phyloP scores from a whole-genome alignment of 2,888 invertebrate species.

The Ophion slaviceki region DNA sequence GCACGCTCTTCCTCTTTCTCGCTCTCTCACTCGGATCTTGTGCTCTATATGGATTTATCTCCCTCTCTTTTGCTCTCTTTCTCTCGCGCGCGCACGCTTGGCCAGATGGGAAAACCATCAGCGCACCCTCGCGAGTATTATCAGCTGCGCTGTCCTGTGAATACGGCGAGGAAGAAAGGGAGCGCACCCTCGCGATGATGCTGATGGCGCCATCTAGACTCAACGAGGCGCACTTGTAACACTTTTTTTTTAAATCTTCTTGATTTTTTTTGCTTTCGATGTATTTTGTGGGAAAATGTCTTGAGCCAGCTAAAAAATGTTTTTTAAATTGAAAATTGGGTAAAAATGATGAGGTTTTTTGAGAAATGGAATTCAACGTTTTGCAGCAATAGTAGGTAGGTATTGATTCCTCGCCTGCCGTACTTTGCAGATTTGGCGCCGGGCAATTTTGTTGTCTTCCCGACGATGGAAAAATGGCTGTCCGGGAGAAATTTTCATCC shows the following conservation, averaged over 20 bases:
- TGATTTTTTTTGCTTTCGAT: not conserved
- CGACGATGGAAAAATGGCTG: not conserved
- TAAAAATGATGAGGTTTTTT: not conserved
- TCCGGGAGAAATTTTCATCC: too few species aligned
- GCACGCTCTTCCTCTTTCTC: slow-evolving; percentile 17
- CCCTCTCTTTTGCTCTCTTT: slow-evolving; percentile 17
- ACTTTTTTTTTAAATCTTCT: not conserved
- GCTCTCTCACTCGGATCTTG: slow-evolving; percentile 1
- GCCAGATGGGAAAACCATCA: slow-evolving; percentile 44
- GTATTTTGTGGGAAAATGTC: not conserved
- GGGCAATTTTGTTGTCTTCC: not conserved
- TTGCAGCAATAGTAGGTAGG: too few species aligned
- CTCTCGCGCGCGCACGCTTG: slow-evolving; percentile 4
- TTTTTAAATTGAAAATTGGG: not conserved
- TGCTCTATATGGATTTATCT: slow-evolving; percentile 19
- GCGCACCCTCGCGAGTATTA: slow-evolving; percentile 59
- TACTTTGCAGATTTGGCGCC: not conserved
- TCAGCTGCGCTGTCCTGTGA: slow-evolving; percentile 18
- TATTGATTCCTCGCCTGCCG: too few species aligned
- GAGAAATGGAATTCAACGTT: not conserved
- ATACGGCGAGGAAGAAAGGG: slow-evolving; percentile 18
- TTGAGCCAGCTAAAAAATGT: not conserved
- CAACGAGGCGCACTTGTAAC: not conserved
- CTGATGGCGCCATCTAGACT: slow-evolving; percentile 21
- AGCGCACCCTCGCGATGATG: slow-evolving; percentile 18